phyloP scores from a whole-genome alignment of 2,113 vertebrate species.

The Phalacrocorax aristotelis region DNA sequence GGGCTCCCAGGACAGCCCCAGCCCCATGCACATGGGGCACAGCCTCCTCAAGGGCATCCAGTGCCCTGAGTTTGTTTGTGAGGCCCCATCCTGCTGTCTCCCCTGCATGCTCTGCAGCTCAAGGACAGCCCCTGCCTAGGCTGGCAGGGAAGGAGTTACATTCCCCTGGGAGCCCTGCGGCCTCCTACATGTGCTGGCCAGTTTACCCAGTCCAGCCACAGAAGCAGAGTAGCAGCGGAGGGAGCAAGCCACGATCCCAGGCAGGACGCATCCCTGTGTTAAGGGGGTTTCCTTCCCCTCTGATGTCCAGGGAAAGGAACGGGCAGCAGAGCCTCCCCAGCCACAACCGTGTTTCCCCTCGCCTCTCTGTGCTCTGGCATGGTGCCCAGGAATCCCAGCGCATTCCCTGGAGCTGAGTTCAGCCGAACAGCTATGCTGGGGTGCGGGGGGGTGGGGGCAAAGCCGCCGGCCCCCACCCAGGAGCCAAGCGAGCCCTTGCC shows the following conservation, averaged over 20 bases:
- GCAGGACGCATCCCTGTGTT: not conserved
- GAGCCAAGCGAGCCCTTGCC: not conserved
- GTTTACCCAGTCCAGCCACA: not conserved
- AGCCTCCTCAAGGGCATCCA: not conserved
- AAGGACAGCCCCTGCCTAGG: not conserved
- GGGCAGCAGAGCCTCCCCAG: not conserved
- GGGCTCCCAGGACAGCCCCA: not conserved
- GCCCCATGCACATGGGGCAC: too few relatives aligned
- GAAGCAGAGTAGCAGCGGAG: not conserved
- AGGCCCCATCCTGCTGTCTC: not conserved
- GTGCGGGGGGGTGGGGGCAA: not conserved
- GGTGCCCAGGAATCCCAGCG: not conserved
- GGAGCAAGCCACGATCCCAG: not conserved
- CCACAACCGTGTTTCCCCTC: not conserved
- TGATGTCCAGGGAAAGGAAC: not conserved
- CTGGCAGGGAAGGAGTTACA: not conserved
- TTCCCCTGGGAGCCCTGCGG: not conserved
- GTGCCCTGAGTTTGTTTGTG: not conserved
- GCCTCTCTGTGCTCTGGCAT: not conserved
- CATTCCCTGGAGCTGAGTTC: not conserved
- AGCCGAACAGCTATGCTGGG: accelerated
- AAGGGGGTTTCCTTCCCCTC: not conserved
- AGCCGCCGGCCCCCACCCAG: not conserved
- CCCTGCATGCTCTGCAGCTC: not conserved
- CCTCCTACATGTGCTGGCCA: not conserved